Conservation (phyloP, 2,888 invertebrate species). For the Gymnosoma rotundatum region DNA sequence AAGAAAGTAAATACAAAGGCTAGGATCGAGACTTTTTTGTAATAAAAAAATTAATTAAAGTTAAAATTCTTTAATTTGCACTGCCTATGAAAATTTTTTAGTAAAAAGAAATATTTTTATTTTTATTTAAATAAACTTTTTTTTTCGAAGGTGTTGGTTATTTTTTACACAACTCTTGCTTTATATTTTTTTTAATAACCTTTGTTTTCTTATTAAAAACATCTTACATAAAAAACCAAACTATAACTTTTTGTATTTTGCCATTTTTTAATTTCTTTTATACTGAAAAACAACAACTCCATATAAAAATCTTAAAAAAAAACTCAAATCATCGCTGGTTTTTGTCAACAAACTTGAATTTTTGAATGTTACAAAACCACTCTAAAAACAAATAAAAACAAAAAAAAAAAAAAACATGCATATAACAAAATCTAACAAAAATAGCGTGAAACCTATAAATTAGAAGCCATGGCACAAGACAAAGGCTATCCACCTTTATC, state of each 20-base stretch:
- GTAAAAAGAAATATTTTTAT: slow-evolving; percentile 12
- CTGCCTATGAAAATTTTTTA: slow-evolving; percentile 64
- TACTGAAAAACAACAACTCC: slow-evolving; percentile 54
- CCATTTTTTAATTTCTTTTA: slow-evolving; percentile 70
- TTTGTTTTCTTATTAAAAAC: slow-evolving; percentile 65
- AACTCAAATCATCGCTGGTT: slow-evolving; percentile 55
- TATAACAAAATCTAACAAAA: slow-evolving; percentile 73
- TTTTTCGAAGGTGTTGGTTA: slow-evolving; percentile 59
- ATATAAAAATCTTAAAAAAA: slow-evolving; percentile 55
- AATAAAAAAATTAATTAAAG: slow-evolving; percentile 14
- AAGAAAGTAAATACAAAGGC: slow-evolving; percentile 42
- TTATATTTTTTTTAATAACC: slow-evolving; percentile 15
- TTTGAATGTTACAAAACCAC: slow-evolving; percentile 71
- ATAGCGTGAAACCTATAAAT: slow-evolving; percentile 98
- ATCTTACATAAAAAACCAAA: slow-evolving; percentile 58
- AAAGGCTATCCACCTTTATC: slow-evolving; percentile 97
- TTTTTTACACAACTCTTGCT: slow-evolving; percentile 37
- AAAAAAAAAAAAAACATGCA: slow-evolving; percentile 71
- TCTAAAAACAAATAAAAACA: slow-evolving; percentile 14
- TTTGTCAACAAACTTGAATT: slow-evolving; percentile 71
- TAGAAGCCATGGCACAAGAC: slow-evolving; percentile 99
- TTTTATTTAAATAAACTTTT: slow-evolving; percentile 31
- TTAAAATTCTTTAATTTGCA: slow-evolving; percentile 70
- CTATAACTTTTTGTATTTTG: slow-evolving; percentile 70
- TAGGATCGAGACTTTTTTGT: slow-evolving; percentile 62